Conservation (phyloP, 2,113 vertebrate genomes). For the Balaeniceps rex region DNA sequence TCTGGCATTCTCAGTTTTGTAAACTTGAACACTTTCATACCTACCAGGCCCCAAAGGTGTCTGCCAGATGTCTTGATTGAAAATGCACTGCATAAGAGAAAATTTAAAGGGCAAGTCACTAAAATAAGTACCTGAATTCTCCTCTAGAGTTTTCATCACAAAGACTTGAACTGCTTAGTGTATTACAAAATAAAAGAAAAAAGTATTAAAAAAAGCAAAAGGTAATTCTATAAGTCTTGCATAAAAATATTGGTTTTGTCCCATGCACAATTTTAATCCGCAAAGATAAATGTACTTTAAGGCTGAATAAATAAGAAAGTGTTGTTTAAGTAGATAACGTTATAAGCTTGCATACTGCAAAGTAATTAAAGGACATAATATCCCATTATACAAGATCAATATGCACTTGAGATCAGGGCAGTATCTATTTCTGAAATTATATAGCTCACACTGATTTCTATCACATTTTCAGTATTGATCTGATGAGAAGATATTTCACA, state of each 20-base stretch:
- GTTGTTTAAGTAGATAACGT: not conserved
- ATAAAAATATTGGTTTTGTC: not conserved
- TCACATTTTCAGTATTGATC: slow-evolving; percentile 61
- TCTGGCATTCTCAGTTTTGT: not conserved
- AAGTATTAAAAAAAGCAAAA: not conserved
- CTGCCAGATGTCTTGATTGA: not conserved
- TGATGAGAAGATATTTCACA: slow-evolving; percentile 4
- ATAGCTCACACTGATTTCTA: slow-evolving; percentile 15
- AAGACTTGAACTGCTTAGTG: not conserved
- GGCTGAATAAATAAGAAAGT: not conserved
- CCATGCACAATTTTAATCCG: not conserved
- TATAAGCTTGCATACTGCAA: not conserved
- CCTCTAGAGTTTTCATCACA: not conserved
- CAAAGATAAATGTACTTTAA: not conserved
- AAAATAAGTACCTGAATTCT: not conserved
- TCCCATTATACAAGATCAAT: slow-evolving; percentile 20
- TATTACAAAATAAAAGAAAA: not conserved
- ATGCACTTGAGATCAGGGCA: not conserved
- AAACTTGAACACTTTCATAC: not conserved
- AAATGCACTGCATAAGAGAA: not conserved
- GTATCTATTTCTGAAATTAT: slow-evolving; percentile 33
- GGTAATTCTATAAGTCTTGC: not conserved
- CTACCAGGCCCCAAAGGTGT: not conserved
- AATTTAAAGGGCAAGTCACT: not conserved
- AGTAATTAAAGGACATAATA: slow-evolving; percentile 48